These are phyloP conservation scores for Chrysomallon squamiferum DNA, from an alignment of 1,140 invertebrate species.

Conservation along the genomic window DNA sequence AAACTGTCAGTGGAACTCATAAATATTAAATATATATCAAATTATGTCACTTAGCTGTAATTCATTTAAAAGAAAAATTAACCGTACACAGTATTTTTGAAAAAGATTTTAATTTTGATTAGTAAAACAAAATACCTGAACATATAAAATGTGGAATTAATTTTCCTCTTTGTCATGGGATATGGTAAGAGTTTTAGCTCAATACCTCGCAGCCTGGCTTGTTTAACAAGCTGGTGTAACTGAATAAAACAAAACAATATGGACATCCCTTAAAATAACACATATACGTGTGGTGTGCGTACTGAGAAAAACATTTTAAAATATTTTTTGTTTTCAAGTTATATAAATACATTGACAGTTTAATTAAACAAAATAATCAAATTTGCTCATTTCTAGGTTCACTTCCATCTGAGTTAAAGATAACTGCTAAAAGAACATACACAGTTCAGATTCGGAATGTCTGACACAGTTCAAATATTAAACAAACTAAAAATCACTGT, in stretches of 20 bases:
- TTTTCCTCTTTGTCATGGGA: slow-evolving; percentile 1
- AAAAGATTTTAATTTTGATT: too few relatives aligned
- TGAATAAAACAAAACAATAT: background rate
- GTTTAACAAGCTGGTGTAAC: background rate
- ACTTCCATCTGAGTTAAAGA: background rate
- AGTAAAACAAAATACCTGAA: slow-evolving; percentile 5
- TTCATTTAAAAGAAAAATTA: too few relatives aligned
- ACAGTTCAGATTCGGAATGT: background rate
- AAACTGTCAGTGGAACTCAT: too few relatives aligned
- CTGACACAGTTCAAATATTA: background rate
- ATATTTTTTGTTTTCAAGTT: background rate
- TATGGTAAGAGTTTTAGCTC: background rate
- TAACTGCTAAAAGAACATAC: background rate
- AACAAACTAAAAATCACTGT: background rate
- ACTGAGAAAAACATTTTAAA: background rate
- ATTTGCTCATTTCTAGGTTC: background rate
- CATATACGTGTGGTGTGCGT: background rate
- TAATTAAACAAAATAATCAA: background rate
- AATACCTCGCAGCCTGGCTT: background rate
- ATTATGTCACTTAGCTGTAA: too few relatives aligned
- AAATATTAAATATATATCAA: too few relatives aligned
- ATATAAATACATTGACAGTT: background rate
- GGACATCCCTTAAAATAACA: too few relatives aligned
- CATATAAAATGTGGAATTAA: background rate
- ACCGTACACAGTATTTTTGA: too few relatives aligned